Conservation (phyloP, 2,888 invertebrate species). For the Hydrotaea diabolus region DNA sequence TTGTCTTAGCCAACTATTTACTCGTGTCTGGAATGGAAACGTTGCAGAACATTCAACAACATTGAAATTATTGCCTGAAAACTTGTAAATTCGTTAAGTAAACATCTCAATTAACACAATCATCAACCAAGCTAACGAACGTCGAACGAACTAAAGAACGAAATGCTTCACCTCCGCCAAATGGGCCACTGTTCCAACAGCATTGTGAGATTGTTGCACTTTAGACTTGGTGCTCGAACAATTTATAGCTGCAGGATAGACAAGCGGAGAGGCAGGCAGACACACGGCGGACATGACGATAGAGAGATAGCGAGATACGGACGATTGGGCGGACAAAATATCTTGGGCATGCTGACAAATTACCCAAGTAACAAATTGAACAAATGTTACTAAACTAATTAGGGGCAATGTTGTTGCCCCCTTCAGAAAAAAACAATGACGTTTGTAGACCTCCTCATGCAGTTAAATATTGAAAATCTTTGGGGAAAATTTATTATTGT, state of each 20-base stretch:
- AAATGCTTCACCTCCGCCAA: not conserved
- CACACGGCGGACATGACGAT: too few relatives aligned
- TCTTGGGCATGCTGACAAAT: constrained; percentile 9
- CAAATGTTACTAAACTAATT: constrained; percentile 41
- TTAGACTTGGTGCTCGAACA: not conserved
- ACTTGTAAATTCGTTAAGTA: constrained; percentile 46
- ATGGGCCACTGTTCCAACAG: not conserved
- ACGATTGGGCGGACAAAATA: not conserved
- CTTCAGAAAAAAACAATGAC: not conserved
- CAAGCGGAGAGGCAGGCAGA: not conserved
- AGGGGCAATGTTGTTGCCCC: not conserved
- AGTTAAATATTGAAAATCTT: not conserved
- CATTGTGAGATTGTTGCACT: constrained; percentile 14
- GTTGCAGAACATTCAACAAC: not conserved
- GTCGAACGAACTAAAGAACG: not conserved
- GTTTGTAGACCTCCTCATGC: not conserved
- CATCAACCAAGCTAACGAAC: not conserved
- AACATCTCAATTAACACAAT: constrained; percentile 43
- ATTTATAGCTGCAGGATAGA: constrained; percentile 31
- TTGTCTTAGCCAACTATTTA: not conserved
- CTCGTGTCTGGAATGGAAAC: constrained; percentile 24
- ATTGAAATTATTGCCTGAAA: constrained; percentile 34
- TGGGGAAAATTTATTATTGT: not conserved
- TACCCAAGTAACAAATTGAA: constrained; percentile 25
- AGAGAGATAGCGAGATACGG: not conserved